Evolutionary conservation across 2,113 vertebrate species (phyloP).

Genomic region (Mesocricetus auratus): DNA sequence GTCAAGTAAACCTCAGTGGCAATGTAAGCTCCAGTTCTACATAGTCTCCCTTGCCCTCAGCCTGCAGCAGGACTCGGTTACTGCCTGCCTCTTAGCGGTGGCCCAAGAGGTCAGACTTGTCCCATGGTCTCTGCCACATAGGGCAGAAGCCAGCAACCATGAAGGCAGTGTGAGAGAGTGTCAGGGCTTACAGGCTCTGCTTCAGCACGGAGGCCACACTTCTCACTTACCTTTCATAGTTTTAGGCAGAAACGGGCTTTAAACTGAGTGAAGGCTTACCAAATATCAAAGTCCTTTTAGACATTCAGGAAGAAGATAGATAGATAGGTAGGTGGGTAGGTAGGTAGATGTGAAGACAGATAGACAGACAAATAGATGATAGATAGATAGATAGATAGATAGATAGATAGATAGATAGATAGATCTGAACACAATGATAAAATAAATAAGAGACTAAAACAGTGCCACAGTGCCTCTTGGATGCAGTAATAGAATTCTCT

Average conservation of each 20-base stretch:
- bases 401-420: not conserved
- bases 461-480: not conserved
- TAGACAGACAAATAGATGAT: not conserved
- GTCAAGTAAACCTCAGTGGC: not conserved
- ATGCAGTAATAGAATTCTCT: constrained; percentile 17
- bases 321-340: not conserved
- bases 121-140: not conserved
- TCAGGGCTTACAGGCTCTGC: not conserved
- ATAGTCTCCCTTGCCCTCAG: not conserved
- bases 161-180: not conserved
- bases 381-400: not conserved
- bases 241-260: constrained; percentile 3
- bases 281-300: not conserved
- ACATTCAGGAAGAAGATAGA: not conserved
- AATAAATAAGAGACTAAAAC: not conserved
- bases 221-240: not conserved
- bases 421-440: not conserved
- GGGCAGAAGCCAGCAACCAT: not conserved
- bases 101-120: not conserved
- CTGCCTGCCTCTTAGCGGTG: not conserved
- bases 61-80: not conserved
- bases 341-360: not conserved
- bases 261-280: not conserved
- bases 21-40: not conserved
- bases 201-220: not conserved